Percentiles rank a stretch among this genome's conserved stretches.
Conservation (phyloP, 2,888 invertebrate genomes). For the Drosophila mimica region DNA sequence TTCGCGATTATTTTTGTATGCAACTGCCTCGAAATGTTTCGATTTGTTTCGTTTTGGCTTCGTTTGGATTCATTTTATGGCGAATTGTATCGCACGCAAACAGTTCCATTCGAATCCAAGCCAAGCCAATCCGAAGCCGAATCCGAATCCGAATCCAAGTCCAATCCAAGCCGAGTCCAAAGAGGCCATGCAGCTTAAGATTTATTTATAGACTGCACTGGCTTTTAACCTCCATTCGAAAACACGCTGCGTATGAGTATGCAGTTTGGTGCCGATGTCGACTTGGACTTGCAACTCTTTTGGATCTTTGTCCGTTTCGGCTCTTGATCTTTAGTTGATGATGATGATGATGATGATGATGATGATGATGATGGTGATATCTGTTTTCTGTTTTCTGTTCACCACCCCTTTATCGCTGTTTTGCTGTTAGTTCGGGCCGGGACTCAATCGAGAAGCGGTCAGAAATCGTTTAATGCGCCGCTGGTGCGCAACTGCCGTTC, state of each 20-base stretch:
- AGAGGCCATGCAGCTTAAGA: slow-evolving; percentile 58
- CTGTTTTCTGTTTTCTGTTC: slow-evolving; percentile 4
- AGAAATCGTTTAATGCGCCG: slow-evolving; percentile 48
- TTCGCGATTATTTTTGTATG: slow-evolving; percentile 30
- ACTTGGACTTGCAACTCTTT: slow-evolving; percentile 38
- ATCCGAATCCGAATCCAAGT: slow-evolving; percentile 10
- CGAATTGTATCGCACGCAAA: neutral
- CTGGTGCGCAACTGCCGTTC: slow-evolving; percentile 28
- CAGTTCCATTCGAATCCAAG: neutral
- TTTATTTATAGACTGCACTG: slow-evolving; percentile 73
- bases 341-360: neutral
- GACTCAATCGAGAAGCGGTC: slow-evolving; percentile 29
- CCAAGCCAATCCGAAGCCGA: neutral
- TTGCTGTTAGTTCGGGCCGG: slow-evolving; percentile 42
- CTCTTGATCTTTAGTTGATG: slow-evolving; percentile 33
- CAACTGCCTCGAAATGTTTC: slow-evolving; percentile 23
- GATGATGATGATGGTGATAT: slow-evolving; percentile 9
- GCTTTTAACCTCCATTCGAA: slow-evolving; percentile 76
- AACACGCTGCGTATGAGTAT: slow-evolving; percentile 73
- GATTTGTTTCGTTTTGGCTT: neutral
- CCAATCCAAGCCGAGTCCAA: slow-evolving; percentile 13
- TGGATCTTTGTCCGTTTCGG: slow-evolving; percentile 47
- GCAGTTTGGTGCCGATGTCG: slow-evolving; percentile 32
- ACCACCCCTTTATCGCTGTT: slow-evolving; percentile 25
- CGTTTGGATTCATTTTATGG: neutral